Percentiles rank a stretch among this genome's conserved stretches.
phyloP scores from a whole-genome alignment of 2,113 vertebrate genomes.

The Pangasianodon gigas region DNA sequence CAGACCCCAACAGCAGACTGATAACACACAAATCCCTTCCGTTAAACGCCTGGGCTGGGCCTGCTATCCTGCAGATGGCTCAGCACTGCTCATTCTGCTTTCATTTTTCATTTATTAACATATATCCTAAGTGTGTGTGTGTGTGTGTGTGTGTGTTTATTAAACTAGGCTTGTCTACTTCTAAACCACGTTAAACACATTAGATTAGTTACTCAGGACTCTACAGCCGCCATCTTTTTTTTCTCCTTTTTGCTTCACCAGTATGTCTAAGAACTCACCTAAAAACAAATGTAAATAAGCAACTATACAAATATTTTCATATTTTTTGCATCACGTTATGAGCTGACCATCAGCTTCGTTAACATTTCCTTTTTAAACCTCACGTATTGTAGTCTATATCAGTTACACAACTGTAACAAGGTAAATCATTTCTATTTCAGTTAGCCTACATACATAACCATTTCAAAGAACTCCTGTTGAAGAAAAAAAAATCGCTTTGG shows the following conservation, averaged over 20 bases:
- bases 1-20: conserved; percentile 28
- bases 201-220: not conserved
- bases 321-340: not conserved
- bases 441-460: not conserved
- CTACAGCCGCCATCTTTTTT: not conserved
- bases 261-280: not conserved
- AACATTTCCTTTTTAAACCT: not conserved
- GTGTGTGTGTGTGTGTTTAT: not conserved
- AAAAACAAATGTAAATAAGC: not conserved
- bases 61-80: conserved; percentile 4
- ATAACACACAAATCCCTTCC: conserved; percentile 7
- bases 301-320: not conserved
- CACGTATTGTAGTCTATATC: not conserved
- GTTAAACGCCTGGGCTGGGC: conserved; percentile 9
- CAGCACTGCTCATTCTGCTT: not conserved
- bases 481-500: not conserved
- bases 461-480: not conserved
- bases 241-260: not conserved
- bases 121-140: not conserved
- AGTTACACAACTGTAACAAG: not conserved
- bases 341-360: not conserved
- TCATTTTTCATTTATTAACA: not conserved
- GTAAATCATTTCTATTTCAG: not conserved
- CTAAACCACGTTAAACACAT: not conserved
- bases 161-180: not conserved